Evolutionary conservation across 2,113 vertebrate species (phyloP).

Genomic region (Heloderma charlesbogerti): DNA sequence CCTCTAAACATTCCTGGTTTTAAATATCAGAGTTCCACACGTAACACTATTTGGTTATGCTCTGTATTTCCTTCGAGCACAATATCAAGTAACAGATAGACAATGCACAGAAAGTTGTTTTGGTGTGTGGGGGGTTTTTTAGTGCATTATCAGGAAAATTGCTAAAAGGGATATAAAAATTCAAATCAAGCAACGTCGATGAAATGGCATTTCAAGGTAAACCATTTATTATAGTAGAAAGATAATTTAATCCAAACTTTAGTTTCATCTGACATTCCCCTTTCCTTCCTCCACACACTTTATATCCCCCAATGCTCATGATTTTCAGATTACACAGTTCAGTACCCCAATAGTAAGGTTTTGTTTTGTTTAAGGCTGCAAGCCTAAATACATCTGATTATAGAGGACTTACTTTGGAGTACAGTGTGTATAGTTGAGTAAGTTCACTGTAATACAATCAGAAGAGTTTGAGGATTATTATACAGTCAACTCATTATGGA

Average conservation of each 20-base stretch:
- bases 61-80: neutral
- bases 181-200: neutral
- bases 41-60: constrained; percentile 31
- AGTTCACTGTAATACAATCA: neutral
- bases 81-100: neutral
- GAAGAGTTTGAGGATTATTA: neutral
- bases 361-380: neutral
- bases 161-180: neutral
- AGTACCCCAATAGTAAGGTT: neutral
- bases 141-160: neutral
- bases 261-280: neutral
- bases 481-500: neutral
- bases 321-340: neutral
- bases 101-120: neutral
- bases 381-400: neutral
- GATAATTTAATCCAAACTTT: neutral
- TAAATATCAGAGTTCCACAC: constrained; percentile 56
- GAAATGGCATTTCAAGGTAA: neutral
- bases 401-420: neutral
- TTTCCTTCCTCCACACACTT: too few species aligned
- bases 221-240: neutral
- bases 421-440: neutral
- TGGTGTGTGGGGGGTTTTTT: neutral
- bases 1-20: constrained; percentile 52
- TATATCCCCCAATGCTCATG: neutral